Evolutionary conservation across 2,113 vertebrate species (phyloP).

Genomic region (Oxygymnocypris stewartii): DNA sequence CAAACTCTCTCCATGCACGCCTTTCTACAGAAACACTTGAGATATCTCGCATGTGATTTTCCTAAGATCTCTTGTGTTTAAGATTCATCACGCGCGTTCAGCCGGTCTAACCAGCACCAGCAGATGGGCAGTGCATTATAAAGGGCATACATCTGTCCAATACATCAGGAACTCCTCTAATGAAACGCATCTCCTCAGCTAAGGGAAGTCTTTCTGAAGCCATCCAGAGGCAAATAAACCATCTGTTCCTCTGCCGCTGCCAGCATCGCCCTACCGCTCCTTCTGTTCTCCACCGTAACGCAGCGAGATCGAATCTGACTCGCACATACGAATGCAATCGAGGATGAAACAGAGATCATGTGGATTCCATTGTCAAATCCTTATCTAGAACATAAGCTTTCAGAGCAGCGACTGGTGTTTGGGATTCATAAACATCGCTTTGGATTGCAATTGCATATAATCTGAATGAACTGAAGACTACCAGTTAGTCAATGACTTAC

Average conservation of each 20-base stretch:
- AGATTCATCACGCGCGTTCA: slow-evolving; percentile 26
- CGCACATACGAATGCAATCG: neutral
- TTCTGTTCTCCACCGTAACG: slow-evolving; percentile 27
- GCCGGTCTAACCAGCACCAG: neutral
- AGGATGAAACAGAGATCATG: neutral
- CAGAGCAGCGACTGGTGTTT: neutral
- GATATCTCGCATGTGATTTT: neutral
- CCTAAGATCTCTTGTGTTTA: neutral
- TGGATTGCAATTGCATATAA: neutral
- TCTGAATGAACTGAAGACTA: neutral
- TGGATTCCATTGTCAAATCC: neutral
- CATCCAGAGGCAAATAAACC: slow-evolving; percentile 51
- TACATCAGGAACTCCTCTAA: slow-evolving; percentile 41
- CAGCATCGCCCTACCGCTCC: slow-evolving; percentile 28
- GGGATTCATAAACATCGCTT: neutral
- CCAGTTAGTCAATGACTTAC: neutral
- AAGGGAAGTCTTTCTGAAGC: slow-evolving; percentile 49
- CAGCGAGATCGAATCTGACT: slow-evolving; percentile 42
- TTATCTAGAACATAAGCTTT: slow-evolving; percentile 21
- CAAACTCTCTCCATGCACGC: neutral
- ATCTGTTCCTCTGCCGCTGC: slow-evolving; percentile 47
- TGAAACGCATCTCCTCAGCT: slow-evolving; percentile 38
- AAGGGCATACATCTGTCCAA: slow-evolving; percentile 45
- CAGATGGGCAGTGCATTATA: slow-evolving; percentile 35
- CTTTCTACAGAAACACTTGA: neutral